These are phyloP conservation scores for Macrobrachium rosenbergii DNA, from an alignment of 1,140 invertebrate genomes.

Conservation along the genomic window DNA sequence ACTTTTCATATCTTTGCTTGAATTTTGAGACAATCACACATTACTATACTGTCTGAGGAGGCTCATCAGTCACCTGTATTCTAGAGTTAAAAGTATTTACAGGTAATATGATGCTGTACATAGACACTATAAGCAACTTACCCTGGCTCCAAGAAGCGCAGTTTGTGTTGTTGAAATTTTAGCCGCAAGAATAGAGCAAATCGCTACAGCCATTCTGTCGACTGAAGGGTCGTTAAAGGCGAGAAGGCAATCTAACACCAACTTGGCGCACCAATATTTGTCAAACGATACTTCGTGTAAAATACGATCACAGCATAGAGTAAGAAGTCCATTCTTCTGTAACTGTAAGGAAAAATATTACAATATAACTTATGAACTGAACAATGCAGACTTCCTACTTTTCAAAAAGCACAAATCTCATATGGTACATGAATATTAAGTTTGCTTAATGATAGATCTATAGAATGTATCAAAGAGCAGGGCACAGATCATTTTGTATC, in stretches of 20 bases:
- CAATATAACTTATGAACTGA: not conserved
- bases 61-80: no score
- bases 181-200: conserved; percentile 82
- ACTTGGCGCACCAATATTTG: conserved; percentile 79
- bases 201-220: conserved; percentile 86
- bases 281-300: conserved; percentile 84
- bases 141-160: conserved; percentile 76
- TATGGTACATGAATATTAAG: no score
- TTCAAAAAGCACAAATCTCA: not conserved
- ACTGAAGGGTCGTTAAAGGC: conserved; percentile 81
- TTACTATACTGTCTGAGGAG: no score
- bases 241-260: conserved; percentile 84
- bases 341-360: conserved; percentile 72
- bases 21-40: no score
- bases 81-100: no score
- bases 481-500: no score
- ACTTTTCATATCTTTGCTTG: no score
- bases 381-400: not conserved
- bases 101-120: no score
- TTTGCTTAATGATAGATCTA: no score
- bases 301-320: conserved; percentile 84
- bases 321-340: conserved; percentile 84
- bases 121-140: conserved; percentile 11
- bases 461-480: no score
- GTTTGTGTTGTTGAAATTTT: conserved; percentile 84